Evolutionary conservation across 2,113 vertebrate species (phyloP).

Genomic region (Raja brachyura): DNA sequence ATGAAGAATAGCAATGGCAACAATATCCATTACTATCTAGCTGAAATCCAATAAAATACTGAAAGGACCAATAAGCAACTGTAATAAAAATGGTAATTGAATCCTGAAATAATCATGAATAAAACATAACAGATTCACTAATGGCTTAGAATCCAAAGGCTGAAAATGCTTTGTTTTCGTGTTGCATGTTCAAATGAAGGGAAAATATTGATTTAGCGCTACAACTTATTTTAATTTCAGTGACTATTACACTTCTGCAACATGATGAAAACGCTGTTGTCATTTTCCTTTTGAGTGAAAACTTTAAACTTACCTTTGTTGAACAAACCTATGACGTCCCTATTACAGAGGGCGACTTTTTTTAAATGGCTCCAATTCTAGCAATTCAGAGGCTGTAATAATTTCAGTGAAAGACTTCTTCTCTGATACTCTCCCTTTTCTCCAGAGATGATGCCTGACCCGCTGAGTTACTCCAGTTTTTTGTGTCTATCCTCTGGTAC

Average conservation of each 20-base stretch:
- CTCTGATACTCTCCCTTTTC: not conserved
- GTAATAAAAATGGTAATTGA: constrained; percentile 11
- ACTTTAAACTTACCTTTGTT: not conserved
- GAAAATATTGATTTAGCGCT: not conserved
- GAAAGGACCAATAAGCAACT: not conserved
- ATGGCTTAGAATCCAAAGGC: not conserved
- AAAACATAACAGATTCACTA: constrained; percentile 3
- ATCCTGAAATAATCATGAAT: constrained; percentile 4
- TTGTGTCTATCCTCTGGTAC: not conserved
- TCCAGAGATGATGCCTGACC: too few species aligned
- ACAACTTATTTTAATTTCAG: not conserved
- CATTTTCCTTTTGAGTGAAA: not conserved
- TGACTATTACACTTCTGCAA: not conserved
- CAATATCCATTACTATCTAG: not conserved
- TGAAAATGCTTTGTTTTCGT: not conserved
- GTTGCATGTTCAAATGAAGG: not conserved
- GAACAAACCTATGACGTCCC: not conserved
- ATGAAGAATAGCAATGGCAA: not conserved
- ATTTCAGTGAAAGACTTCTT: not conserved
- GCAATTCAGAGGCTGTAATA: not conserved
- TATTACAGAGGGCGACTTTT: not conserved
- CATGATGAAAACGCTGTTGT: not conserved
- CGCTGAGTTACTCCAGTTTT: too few species aligned
- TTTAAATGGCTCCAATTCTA: not conserved
- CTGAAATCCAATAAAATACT: constrained; percentile 20